Evolutionary conservation across 2,113 vertebrate genomes (phyloP).

Genomic region (Zosterops borbonicus): DNA sequence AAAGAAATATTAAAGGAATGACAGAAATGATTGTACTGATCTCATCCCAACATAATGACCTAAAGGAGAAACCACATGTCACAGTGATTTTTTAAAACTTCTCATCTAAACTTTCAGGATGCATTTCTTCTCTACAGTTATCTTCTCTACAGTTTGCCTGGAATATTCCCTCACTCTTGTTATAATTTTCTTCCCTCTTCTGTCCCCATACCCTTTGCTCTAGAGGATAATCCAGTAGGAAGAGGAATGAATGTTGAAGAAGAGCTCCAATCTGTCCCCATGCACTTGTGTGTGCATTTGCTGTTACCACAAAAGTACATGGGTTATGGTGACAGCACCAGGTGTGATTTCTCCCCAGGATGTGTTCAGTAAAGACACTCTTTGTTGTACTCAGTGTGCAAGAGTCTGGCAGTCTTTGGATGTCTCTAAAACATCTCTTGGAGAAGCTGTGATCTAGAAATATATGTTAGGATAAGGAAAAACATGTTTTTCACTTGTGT

Average conservation of each 20-base stretch:
- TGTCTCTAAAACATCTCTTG: background rate
- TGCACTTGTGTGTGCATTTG: background rate
- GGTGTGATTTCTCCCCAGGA: background rate
- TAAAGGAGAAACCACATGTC: background rate
- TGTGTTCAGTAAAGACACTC: background rate
- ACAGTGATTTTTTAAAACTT: background rate
- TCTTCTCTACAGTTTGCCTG: background rate
- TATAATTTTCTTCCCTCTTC: background rate
- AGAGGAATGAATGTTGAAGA: background rate
- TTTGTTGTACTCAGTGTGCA: background rate
- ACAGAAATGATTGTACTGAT: background rate
- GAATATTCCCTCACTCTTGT: background rate
- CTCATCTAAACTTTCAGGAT: background rate
- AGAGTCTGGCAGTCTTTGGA: background rate
- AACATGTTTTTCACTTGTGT: background rate
- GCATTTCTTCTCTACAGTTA: background rate
- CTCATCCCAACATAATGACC: background rate
- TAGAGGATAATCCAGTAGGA: background rate
- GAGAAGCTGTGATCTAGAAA: background rate
- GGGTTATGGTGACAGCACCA: background rate
- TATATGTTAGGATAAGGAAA: background rate
- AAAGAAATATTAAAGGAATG: background rate
- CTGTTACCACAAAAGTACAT: background rate
- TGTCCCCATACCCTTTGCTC: background rate
- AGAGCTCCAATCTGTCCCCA: background rate